phyloP scores from a whole-genome alignment of 2,888 invertebrate genomes.

The Nymphalis urticae region DNA sequence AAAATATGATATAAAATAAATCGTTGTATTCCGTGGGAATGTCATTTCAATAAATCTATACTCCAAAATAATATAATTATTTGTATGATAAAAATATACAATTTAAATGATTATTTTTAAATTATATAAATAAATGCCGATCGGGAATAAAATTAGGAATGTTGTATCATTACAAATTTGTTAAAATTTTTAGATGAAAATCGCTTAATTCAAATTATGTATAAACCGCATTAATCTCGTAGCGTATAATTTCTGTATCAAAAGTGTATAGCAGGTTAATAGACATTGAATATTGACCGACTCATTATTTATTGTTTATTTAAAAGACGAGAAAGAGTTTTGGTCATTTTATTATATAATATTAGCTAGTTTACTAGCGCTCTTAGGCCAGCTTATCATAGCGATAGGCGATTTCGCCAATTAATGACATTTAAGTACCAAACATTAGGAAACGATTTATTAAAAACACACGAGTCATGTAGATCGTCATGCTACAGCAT shows the following conservation, averaged over 20 bases:
- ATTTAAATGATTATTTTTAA: conserved; percentile 35
- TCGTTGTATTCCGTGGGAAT: conserved; percentile 73
- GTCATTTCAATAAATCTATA: conserved; percentile 59
- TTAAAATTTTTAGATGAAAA: background rate
- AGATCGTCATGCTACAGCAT: background rate
- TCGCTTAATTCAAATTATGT: background rate
- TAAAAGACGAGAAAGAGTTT: conserved; percentile 5
- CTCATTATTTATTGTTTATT: conserved; percentile 1
- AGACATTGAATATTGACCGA: conserved; percentile 2
- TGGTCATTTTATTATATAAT: conserved; percentile 4
- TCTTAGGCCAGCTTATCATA: background rate
- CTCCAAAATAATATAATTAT: conserved; percentile 51
- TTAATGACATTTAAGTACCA: conserved; percentile 26
- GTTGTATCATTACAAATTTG: background rate
- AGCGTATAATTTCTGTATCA: background rate
- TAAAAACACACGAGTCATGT: background rate
- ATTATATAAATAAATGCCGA: conserved; percentile 53
- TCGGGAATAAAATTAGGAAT: conserved; percentile 24
- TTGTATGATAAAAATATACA: conserved; percentile 61
- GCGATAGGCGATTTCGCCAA: conserved; percentile 7
- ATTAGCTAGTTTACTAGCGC: conserved; percentile 1
- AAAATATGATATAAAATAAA: conserved; percentile 63
- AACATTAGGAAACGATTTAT: conserved; percentile 18
- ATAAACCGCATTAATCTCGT: no score
- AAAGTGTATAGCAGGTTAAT: background rate